Conservation (phyloP, 2,113 vertebrate genomes). For the Sminthopsis crassicaudata region DNA sequence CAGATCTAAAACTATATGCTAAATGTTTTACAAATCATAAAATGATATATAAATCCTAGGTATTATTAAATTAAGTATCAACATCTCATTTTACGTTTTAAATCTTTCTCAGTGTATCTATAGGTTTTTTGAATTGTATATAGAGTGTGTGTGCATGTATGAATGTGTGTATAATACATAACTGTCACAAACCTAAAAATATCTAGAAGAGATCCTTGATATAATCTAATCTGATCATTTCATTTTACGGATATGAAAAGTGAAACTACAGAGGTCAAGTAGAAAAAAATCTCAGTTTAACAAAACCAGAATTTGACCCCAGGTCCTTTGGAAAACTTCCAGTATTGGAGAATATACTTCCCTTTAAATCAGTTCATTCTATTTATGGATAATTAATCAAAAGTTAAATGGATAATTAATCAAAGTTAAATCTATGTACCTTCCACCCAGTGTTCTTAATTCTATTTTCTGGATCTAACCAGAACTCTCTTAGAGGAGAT, state of each 20-base stretch:
- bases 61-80: not conserved
- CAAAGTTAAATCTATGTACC: not conserved
- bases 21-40: not conserved
- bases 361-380: not conserved
- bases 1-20: not conserved
- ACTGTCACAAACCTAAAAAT: not conserved
- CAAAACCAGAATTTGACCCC: not conserved
- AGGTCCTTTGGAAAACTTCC: not conserved
- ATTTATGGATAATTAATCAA: not conserved
- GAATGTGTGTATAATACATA: not conserved
- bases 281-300: not conserved
- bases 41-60: not conserved
- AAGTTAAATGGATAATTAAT: too few species aligned
- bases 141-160: not conserved
- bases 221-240: not conserved
- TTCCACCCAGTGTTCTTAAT: not conserved
- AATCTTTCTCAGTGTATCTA: not conserved
- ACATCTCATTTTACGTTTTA: not conserved
- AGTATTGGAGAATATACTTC: not conserved
- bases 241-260: not conserved
- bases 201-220: not conserved
- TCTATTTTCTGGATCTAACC: not conserved
- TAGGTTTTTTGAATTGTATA: not conserved
- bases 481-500: not conserved
- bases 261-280: not conserved